A percentile compares a stretch with the other conserved stretches of the same genome.
Conservation (phyloP, 1,140 invertebrate species). For the Bradysia coprophila region DNA sequence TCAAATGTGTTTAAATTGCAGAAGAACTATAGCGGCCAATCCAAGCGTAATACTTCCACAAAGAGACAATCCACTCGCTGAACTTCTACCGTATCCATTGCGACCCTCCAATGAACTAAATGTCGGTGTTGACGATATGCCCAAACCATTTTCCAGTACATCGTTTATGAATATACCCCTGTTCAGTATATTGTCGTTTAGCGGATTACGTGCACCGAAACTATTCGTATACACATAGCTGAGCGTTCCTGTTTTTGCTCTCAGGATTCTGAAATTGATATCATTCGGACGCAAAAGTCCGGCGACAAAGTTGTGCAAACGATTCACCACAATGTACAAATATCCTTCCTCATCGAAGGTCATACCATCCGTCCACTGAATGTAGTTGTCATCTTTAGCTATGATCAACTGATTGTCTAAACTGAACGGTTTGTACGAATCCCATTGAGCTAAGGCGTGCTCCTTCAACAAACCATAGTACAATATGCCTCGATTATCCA, state of each 20-base stretch:
- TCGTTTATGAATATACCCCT: not conserved
- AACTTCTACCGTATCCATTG: not conserved
- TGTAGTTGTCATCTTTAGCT: slow-evolving; percentile 36
- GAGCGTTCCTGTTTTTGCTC: slow-evolving; percentile 30
- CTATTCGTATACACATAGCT: slow-evolving; percentile 36
- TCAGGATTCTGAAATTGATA: slow-evolving; percentile 39
- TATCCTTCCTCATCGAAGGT: slow-evolving; percentile 41
- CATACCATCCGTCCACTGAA: slow-evolving; percentile 55
- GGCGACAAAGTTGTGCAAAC: slow-evolving; percentile 38
- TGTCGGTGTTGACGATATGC: slow-evolving; percentile 5
- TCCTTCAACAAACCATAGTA: slow-evolving; percentile 44
- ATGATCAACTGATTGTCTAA: slow-evolving; percentile 31
- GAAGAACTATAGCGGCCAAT: no score
- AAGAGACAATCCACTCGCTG: no score
- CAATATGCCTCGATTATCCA: slow-evolving; percentile 39
- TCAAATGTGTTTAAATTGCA: no score
- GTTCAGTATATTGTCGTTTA: not conserved
- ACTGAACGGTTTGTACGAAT: slow-evolving; percentile 25
- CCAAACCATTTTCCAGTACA: slow-evolving; percentile 1
- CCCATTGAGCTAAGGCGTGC: slow-evolving; percentile 45
- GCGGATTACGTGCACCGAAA: not conserved
- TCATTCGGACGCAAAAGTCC: slow-evolving; percentile 28
- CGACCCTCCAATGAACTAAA: not conserved
- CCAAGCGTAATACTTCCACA: no score
- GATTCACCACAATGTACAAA: slow-evolving; percentile 42